Base-by-base conservation (phyloP, 2,797 vertebrate species). In the Gallinago solitaria region DNA sequence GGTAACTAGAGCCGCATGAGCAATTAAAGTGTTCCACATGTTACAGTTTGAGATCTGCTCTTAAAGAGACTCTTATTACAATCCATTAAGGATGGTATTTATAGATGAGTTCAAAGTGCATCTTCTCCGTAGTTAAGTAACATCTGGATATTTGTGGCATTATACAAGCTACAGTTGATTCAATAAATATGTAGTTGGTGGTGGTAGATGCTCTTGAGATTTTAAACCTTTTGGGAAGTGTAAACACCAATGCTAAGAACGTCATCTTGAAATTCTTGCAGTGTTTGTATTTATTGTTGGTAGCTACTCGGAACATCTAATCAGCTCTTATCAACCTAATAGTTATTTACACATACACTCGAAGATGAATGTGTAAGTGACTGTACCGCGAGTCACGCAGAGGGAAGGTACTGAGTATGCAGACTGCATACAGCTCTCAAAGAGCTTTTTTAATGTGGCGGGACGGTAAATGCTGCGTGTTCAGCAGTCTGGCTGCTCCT, bases 251-350 rank as follows among this genome's bases (percentile, higher is more conserved):
- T 2, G 73, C 80, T 13, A 81, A 90, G 93, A 89, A 88, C 83
- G 89, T 67, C 11, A 7, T 76, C 90, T 93, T 23, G 83, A 95
- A 67, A 92, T 93, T 82, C 85, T 43, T 67, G 39, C 48, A 20
- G 70, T 6, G 1, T 92, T 89, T 63, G 33, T 83, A 0, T 88
- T 84, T 79, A 32, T 56, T 90, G 59, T 24, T 70, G 53, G 59
- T 23, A 60, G 19, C 51, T 45, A 57, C 87, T 73, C 71, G 91
- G 95, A 95, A 96, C 92, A 94, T 93, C 90, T 94, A 82, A 96
- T 95, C 94, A 60, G 70, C 68, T 45, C 27, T 64, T 64, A 73
- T 33, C 91, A 18, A 0, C 28, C 48, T 76, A 28, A 20, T 45
- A 25, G 65, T 24, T 92, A 28, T 28, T 93, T 83, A 64, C 70